Percentiles rank a stretch among this genome's conserved stretches.
Conservation (phyloP, 2,113 vertebrate species). For the Grammomys surdaster region DNA sequence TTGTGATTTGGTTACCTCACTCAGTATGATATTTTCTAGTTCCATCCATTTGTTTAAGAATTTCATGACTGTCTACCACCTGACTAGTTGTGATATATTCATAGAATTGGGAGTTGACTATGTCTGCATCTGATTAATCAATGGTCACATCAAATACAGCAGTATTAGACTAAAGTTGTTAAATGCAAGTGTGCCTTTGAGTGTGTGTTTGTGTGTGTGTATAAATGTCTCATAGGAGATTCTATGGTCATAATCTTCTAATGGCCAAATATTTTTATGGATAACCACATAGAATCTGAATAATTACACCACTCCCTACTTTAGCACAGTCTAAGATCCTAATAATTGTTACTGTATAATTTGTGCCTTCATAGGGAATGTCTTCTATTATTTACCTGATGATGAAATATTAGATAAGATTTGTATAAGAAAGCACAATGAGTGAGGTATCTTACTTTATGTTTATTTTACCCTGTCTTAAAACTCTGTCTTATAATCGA, state of each 20-base stretch:
- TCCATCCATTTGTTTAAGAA: no score
- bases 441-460: conserved; percentile 10
- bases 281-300: background rate
- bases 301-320: background rate
- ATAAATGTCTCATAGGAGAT: background rate
- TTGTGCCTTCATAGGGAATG: background rate
- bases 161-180: background rate
- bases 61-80: background rate
- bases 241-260: background rate
- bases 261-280: conserved; percentile 9
- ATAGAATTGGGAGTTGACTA: background rate
- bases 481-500: conserved; percentile 25
- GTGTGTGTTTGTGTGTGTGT: background rate
- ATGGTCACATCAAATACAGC: background rate
- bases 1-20: no score
- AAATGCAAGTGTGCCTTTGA: background rate
- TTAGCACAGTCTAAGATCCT: background rate
- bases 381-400: conserved; percentile 47
- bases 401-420: background rate
- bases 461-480: conserved; percentile 2
- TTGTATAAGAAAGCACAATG: background rate
- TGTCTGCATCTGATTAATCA: conserved; percentile 12
- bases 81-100: background rate
- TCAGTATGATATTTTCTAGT: no score
- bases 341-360: conserved; percentile 21